Percentiles rank a stretch among this genome's conserved stretches.
Evolutionary conservation across 2,797 vertebrate species (phyloP).

Genomic region (Acipenser ruthenus): DNA sequence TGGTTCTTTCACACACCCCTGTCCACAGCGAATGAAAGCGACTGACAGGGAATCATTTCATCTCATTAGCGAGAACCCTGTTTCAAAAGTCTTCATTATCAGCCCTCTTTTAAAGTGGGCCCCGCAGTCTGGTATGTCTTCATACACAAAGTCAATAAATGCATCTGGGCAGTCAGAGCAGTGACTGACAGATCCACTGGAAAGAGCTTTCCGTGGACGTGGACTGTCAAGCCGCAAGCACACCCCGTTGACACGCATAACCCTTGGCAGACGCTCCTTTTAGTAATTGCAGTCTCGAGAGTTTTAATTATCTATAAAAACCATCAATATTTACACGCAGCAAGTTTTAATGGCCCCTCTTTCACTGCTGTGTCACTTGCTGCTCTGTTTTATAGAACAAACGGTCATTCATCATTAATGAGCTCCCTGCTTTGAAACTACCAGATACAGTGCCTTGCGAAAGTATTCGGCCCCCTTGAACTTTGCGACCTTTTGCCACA

Average conservation of each 20-base stretch:
- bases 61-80: too few relatives aligned
- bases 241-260: constrained; percentile 37
- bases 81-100: too few relatives aligned
- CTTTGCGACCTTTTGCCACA: too few relatives aligned
- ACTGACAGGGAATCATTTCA: too few relatives aligned
- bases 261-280: constrained; percentile 43
- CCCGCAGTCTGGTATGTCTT: constrained; percentile 28
- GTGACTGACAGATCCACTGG: constrained; percentile 54
- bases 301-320: constrained; percentile 59
- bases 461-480: too few relatives aligned
- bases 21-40: too few relatives aligned
- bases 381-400: constrained; percentile 39
- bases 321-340: constrained; percentile 43
- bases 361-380: constrained; percentile 32
- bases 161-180: constrained; percentile 43
- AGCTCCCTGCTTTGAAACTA: constrained; percentile 24
- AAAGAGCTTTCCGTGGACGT: constrained; percentile 47
- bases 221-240: constrained; percentile 44
- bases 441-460: too few relatives aligned
- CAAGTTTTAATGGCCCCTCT: constrained; percentile 43
- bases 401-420: constrained; percentile 53
- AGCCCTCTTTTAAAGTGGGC: constrained; percentile 17
- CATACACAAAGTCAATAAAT: constrained; percentile 54
- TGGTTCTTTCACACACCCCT: too few relatives aligned
- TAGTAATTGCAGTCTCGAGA: constrained; percentile 50